Evolutionary conservation across 2,113 vertebrate species (phyloP).

Genomic region (Arenaria interpres): DNA sequence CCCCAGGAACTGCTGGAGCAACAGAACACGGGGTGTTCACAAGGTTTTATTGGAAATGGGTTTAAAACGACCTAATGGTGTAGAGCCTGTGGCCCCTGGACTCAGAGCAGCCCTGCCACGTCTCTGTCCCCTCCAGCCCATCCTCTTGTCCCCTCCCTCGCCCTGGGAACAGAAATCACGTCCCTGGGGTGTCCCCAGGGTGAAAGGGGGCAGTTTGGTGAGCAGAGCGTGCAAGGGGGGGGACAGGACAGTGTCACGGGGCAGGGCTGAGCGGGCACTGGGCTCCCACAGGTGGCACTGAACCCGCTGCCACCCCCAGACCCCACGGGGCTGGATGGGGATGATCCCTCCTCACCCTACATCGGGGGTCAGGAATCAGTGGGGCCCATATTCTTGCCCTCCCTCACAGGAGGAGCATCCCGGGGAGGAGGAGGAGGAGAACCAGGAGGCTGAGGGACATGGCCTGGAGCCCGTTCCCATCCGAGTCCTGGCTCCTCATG

Average conservation of each 20-base stretch:
- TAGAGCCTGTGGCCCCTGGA: rapidly evolving
- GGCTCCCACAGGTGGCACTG: background rate
- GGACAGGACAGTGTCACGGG: rapidly evolving
- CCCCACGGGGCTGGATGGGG: rapidly evolving
- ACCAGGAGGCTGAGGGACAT: rapidly evolving
- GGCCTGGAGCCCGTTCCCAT: rapidly evolving
- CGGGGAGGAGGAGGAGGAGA: background rate
- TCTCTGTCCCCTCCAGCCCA: background rate
- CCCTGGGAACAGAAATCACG: too few relatives aligned
- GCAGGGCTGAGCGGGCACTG: background rate
- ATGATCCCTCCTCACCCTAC: rapidly evolving
- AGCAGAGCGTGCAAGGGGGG: background rate
- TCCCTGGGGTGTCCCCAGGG: background rate
- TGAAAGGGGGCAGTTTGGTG: rapidly evolving
- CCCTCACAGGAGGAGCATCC: background rate
- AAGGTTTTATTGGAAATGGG: background rate
- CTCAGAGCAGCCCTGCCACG: background rate
- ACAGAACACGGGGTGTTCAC: rapidly evolving
- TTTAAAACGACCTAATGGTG: rapidly evolving
- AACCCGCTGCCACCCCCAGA: background rate
- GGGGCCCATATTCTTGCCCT: rapidly evolving
- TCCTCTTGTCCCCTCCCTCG: background rate
- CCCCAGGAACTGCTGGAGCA: background rate
- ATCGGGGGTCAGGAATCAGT: rapidly evolving
- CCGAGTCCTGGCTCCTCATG: rapidly evolving